phyloP scores from a whole-genome alignment of 2,888 invertebrate species.

The Amiota minor region DNA sequence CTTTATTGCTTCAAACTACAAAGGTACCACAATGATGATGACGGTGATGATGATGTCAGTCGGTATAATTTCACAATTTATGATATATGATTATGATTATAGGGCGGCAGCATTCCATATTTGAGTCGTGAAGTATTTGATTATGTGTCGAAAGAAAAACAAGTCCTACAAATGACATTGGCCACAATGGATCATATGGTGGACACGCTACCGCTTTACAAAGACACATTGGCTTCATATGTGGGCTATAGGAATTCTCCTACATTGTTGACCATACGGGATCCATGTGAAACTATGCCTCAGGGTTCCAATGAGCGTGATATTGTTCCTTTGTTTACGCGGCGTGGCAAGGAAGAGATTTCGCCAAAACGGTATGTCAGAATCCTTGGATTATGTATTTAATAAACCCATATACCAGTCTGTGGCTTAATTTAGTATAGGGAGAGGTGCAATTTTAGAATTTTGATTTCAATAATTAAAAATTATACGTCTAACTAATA shows the following conservation, averaged over 20 bases:
- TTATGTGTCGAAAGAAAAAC: constrained; percentile 76
- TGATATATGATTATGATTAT: constrained; percentile 51
- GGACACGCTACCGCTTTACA: constrained; percentile 79
- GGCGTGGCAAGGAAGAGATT: constrained; percentile 82
- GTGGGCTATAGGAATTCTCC: constrained; percentile 77
- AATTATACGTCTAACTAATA: background rate
- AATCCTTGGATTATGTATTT: constrained; percentile 65
- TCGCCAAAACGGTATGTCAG: constrained; percentile 76
- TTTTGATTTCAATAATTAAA: background rate
- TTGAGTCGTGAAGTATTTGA: constrained; percentile 84
- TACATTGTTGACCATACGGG: constrained; percentile 74
- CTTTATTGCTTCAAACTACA: constrained; percentile 83
- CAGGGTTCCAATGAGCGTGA: constrained; percentile 82
- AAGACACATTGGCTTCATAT: constrained; percentile 81
- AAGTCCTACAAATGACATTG: constrained; percentile 82
- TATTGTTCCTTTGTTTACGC: constrained; percentile 85
- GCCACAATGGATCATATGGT: constrained; percentile 80
- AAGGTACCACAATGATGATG: constrained; percentile 48
- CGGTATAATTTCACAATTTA: background rate
- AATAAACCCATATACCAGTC: background rate
- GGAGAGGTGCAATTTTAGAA: too few relatives aligned
- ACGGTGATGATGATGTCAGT: too few relatives aligned
- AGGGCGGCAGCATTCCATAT: constrained; percentile 89
- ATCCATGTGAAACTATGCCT: constrained; percentile 80
- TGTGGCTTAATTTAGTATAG: background rate